A percentile compares a stretch with the other conserved stretches of the same genome.
phyloP scores from a whole-genome alignment of 2,888 invertebrate genomes.

The Lutraria lutraria region DNA sequence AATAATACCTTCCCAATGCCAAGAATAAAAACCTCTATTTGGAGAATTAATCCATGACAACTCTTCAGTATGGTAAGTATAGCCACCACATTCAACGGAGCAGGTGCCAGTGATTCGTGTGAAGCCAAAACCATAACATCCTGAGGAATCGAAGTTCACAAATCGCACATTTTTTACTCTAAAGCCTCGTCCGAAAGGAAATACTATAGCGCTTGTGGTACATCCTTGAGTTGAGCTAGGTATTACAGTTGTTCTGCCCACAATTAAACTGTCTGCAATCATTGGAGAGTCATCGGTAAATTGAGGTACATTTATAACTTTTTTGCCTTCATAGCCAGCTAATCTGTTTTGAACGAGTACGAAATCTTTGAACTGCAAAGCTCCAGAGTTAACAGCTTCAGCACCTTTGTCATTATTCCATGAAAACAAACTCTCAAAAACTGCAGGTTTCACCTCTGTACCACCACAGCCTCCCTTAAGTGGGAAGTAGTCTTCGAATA shows the following conservation, averaged over 20 bases:
- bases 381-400: conserved; percentile 82
- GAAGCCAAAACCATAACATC: conserved; percentile 70
- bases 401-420: conserved; percentile 85
- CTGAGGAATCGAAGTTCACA: conserved; percentile 62
- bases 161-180: conserved; percentile 70
- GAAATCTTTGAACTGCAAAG: conserved; percentile 81
- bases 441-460: conserved; percentile 64
- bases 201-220: conserved; percentile 72
- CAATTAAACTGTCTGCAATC: conserved; percentile 75
- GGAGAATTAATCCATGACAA: conserved; percentile 76
- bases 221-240: conserved; percentile 54
- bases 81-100: conserved; percentile 77
- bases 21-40: conserved; percentile 71
- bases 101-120: conserved; percentile 79
- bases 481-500: conserved; percentile 80
- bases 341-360: conserved; percentile 79
- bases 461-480: conserved; percentile 68
- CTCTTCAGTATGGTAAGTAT: conserved; percentile 68
- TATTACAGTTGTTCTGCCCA: conserved; percentile 66
- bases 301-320: conserved; percentile 60
- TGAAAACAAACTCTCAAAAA: conserved; percentile 76
- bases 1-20: conserved; percentile 77
- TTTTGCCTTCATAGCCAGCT: conserved; percentile 82
- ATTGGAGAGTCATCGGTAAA: conserved; percentile 73
- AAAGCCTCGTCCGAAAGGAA: conserved; percentile 79